Evolutionary conservation across 1,140 invertebrate species (phyloP).

Genomic region (Eriocheir sinensis): DNA sequence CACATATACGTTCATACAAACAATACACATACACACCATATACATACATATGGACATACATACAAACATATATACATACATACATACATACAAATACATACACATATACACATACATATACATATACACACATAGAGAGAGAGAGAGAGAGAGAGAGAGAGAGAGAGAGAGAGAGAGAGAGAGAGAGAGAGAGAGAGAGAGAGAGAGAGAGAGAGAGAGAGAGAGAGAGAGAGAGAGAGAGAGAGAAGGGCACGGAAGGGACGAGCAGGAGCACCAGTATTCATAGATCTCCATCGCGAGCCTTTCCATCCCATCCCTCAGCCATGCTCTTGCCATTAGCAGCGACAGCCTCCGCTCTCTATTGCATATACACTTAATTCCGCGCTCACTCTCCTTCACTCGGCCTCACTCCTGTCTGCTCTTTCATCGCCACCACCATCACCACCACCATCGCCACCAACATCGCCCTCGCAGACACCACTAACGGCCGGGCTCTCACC

Average conservation of each 20-base stretch:
- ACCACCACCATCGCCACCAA: not conserved
- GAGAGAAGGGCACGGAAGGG: too few relatives aligned
- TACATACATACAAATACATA: not conserved
- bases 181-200: not conserved
- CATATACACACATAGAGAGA: not conserved
- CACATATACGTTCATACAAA: too few relatives aligned
- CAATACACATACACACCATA: too few relatives aligned
- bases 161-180: not conserved
- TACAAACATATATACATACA: too few relatives aligned
- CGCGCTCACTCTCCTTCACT: not conserved
- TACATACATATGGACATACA: too few relatives aligned
- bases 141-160: not conserved
- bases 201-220: not conserved
- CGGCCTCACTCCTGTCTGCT: not conserved
- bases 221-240: not conserved
- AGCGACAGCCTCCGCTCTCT: not conserved
- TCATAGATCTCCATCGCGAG: not conserved
- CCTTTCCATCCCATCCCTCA: constrained; percentile 3
- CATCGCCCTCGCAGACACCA: not conserved
- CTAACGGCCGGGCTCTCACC: not conserved
- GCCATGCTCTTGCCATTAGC: not conserved
- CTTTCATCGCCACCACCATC: not conserved
- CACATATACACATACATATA: not conserved
- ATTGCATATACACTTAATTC: not conserved
- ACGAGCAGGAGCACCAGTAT: too few relatives aligned